Conservation (phyloP, 2,888 invertebrate species). For the Perdita meconis region DNA sequence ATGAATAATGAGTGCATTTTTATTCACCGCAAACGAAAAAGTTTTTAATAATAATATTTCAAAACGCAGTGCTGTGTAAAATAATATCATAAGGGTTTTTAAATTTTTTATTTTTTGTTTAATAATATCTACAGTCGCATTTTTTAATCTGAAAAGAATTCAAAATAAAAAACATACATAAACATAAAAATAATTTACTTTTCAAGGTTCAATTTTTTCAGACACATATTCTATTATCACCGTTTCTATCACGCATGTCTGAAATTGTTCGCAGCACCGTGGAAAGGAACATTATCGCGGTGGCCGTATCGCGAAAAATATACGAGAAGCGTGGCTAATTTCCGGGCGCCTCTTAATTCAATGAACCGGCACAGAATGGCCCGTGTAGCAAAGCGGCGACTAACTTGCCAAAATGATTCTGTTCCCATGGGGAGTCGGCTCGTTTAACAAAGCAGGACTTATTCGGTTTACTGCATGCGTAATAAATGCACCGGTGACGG, state of each 20-base stretch:
- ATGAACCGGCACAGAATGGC: conserved; percentile 34
- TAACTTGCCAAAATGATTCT: conserved; percentile 66
- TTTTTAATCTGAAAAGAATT: not conserved
- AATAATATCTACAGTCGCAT: no score
- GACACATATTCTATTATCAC: no score
- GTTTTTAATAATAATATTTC: no score
- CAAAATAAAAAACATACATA: not conserved
- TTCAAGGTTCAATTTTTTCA: no score
- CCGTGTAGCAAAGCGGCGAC: conserved; percentile 56
- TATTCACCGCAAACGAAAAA: no score
- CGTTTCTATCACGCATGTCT: no score
- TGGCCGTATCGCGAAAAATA: conserved; percentile 21
- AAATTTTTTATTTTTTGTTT: no score
- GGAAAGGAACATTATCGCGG: not conserved
- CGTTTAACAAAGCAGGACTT: conserved; percentile 70
- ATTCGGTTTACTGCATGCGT: conserved; percentile 69
- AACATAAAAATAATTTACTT: no score
- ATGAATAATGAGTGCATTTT: no score
- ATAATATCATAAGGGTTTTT: no score
- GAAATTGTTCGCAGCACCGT: no score
- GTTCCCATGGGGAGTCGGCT: conserved; percentile 64
- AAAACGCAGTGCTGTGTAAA: no score
- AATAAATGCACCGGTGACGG: conserved; percentile 62
- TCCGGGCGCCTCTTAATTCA: conserved; percentile 48
- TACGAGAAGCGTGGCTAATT: conserved; percentile 27